Conservation (phyloP, 2,113 vertebrate genomes). For the Urocitellus parryii region DNA sequence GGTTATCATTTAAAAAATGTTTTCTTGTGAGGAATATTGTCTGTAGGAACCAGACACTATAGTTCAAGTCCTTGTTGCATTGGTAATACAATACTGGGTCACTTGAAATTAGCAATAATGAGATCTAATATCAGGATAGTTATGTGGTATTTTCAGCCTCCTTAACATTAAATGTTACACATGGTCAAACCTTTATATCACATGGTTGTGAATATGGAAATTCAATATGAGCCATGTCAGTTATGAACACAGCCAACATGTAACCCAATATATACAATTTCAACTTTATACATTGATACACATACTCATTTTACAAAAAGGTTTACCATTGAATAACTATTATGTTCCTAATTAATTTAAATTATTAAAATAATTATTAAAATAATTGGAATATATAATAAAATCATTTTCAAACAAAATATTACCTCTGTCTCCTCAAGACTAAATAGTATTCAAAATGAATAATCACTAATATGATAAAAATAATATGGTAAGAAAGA, state of each 20-base stretch:
- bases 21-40: constrained; percentile 27
- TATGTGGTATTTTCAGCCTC: not conserved
- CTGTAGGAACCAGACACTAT: not conserved
- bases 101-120: not conserved
- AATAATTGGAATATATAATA: constrained; percentile 28
- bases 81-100: not conserved
- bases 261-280: constrained; percentile 27
- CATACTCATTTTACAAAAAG: constrained; percentile 42
- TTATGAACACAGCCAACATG: not conserved
- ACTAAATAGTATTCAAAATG: constrained; percentile 27
- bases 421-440: not conserved
- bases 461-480: constrained; percentile 21
- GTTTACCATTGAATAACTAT: not conserved
- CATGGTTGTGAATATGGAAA: not conserved
- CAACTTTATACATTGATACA: not conserved
- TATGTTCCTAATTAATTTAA: constrained; percentile 29
- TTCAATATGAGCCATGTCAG: not conserved
- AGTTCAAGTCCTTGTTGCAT: not conserved
- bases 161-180: not conserved
- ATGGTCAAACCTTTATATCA: not conserved
- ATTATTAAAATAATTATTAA: constrained; percentile 61
- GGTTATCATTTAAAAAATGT: constrained; percentile 40
- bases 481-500: constrained; percentile 8
- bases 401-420: constrained; percentile 13
- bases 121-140: constrained; percentile 11